Conservation (phyloP, 2,113 vertebrate genomes). For the Aramus guarauna region DNA sequence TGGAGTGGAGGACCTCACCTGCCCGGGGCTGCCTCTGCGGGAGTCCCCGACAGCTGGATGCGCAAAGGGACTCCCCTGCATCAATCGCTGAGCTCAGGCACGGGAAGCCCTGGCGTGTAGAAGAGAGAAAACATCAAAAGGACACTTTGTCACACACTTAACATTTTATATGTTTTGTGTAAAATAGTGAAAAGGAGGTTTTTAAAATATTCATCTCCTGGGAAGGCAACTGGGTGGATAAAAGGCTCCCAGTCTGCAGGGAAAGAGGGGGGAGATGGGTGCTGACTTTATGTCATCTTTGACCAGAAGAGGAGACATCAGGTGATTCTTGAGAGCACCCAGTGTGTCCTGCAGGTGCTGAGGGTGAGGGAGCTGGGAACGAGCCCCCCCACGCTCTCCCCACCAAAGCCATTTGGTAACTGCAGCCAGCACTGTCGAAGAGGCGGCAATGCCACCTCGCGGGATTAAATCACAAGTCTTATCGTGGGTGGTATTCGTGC, state of each 20-base stretch:
- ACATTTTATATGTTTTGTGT: constrained; percentile 28
- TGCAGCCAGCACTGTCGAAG: neutral
- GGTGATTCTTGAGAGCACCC: neutral
- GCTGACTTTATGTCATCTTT: neutral
- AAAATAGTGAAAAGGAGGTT: constrained; percentile 4
- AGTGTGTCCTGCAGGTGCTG: neutral
- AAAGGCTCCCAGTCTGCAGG: neutral
- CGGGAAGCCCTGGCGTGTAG: neutral
- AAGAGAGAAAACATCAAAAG: constrained; percentile 40
- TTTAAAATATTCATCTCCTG: constrained; percentile 49
- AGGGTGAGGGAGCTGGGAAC: neutral
- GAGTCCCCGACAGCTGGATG: too few relatives aligned
- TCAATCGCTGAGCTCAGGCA: neutral
- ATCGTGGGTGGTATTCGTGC: neutral
- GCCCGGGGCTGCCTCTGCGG: neutral
- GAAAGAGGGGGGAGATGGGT: neutral
- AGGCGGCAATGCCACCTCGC: neutral
- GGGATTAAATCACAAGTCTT: neutral
- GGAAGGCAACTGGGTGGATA: neutral
- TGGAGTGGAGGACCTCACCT: neutral
- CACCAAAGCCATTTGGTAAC: neutral
- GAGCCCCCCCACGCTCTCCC: neutral
- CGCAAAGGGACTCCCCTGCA: neutral
- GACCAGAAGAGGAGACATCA: neutral
- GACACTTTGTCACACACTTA: constrained; percentile 22